A percentile compares a stretch with the other conserved stretches of the same genome.
Evolutionary conservation across 2,888 invertebrate genomes (phyloP).

Genomic region (Napeogenes sylphis): DNA sequence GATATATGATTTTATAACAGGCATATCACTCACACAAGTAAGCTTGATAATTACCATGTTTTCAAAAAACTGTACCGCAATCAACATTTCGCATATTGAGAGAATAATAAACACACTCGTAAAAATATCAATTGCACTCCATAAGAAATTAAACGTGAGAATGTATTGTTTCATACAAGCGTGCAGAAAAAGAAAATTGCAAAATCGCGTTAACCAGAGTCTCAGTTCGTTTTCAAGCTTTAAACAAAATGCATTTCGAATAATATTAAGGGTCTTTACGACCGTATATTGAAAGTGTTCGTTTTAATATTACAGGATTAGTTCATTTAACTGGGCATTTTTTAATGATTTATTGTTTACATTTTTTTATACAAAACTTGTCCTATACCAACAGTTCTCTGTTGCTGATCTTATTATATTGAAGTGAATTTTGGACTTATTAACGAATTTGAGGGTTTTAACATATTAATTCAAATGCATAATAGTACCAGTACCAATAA

Average conservation of each 20-base stretch:
- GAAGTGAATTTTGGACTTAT: neutral
- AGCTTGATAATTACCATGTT: conserved; percentile 1
- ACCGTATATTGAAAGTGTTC: conserved; percentile 53
- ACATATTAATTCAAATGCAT: neutral
- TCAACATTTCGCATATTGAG: conserved; percentile 67
- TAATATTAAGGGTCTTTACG: conserved; percentile 46
- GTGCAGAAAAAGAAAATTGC: conserved; percentile 70
- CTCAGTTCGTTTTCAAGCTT: conserved; percentile 74
- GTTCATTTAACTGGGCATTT: conserved; percentile 12
- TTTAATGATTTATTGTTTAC: conserved; percentile 16
- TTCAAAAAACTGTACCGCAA: conserved; percentile 36
- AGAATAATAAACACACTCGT: conserved; percentile 76
- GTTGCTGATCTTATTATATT: neutral
- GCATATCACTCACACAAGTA: neutral
- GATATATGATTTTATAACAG: too few species aligned
- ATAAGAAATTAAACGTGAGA: conserved; percentile 78
- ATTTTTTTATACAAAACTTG: neutral
- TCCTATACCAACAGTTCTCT: neutral
- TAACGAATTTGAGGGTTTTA: too few species aligned
- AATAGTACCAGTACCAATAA: too few species aligned
- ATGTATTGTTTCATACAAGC: conserved; percentile 75
- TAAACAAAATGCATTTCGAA: conserved; percentile 53
- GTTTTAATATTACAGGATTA: conserved; percentile 4
- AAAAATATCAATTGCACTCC: conserved; percentile 74
- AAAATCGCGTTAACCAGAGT: conserved; percentile 66